These are phyloP conservation scores for Fabriciana adippe DNA, from an alignment of 2,888 invertebrate genomes.

Conservation along the genomic window DNA sequence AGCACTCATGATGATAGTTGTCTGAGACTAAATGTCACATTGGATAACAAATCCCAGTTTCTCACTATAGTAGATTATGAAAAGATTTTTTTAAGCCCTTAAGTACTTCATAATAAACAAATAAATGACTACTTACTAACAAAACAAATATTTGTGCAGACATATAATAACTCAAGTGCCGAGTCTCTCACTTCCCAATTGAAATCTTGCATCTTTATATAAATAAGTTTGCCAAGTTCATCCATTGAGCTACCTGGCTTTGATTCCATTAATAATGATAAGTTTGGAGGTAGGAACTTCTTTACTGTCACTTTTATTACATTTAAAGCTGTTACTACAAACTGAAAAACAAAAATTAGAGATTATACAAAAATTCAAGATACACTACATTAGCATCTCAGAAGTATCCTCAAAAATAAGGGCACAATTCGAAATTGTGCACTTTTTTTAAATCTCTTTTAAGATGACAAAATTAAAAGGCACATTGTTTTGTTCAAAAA, in stretches of 20 bases:
- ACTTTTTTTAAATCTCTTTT: no score
- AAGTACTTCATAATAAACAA: background rate
- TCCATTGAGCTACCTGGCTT: constrained; percentile 84
- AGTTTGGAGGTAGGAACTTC: constrained; percentile 89
- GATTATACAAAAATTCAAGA: background rate
- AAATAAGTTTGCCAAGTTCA: constrained; percentile 85
- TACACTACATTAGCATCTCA: no score
- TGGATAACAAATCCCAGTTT: no score
- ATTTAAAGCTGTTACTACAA: constrained; percentile 86
- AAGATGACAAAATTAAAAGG: no score
- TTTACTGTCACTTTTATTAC: constrained; percentile 86
- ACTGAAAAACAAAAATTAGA: constrained; percentile 69
- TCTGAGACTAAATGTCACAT: no score
- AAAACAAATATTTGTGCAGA: constrained; percentile 86
- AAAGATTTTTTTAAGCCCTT: no score
- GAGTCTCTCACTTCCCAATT: constrained; percentile 92
- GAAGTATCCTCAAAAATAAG: no score
- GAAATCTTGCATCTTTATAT: constrained; percentile 86
- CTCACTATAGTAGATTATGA: no score
- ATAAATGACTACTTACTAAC: constrained; percentile 82
- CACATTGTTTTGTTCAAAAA: no score
- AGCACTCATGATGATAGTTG: no score
- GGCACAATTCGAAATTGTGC: no score
- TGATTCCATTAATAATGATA: constrained; percentile 87
- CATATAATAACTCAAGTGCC: constrained; percentile 87